These are phyloP conservation scores for Grapholita molesta DNA, from an alignment of 1,140 invertebrate species.

Conservation along the genomic window DNA sequence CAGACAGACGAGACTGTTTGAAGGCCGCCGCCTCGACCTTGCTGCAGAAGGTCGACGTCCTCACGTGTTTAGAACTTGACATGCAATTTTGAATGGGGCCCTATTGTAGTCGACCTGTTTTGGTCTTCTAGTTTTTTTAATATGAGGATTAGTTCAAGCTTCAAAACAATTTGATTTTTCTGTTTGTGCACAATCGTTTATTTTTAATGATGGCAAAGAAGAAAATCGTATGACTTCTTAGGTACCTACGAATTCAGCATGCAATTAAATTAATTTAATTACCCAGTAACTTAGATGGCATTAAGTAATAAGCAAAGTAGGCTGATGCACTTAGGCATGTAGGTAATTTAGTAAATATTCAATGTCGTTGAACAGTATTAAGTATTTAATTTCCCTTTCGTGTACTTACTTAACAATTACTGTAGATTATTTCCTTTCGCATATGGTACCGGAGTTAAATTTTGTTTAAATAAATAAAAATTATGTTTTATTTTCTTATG, in stretches of 20 bases:
- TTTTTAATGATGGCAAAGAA: neutral
- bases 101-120: neutral
- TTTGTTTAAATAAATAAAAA: no score
- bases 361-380: neutral
- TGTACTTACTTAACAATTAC: neutral
- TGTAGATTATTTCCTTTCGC: no score
- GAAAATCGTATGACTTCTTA: neutral
- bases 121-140: neutral
- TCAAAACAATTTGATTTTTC: no score
- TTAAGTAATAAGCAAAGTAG: neutral
- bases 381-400: neutral
- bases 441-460: no score
- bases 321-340: neutral
- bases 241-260: no score
- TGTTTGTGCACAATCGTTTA: no score
- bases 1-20: slow-evolving; percentile 69
- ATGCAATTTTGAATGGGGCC: slow-evolving; percentile 38
- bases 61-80: slow-evolving; percentile 57
- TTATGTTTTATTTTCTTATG: no score
- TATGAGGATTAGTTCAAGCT: neutral
- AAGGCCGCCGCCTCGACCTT: slow-evolving; percentile 74
- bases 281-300: neutral
- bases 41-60: slow-evolving; percentile 69
- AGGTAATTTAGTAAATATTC: neutral
- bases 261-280: neutral